Evolutionary conservation across 1,140 invertebrate genomes (phyloP).

Genomic region (Cryptotermes secundus): DNA sequence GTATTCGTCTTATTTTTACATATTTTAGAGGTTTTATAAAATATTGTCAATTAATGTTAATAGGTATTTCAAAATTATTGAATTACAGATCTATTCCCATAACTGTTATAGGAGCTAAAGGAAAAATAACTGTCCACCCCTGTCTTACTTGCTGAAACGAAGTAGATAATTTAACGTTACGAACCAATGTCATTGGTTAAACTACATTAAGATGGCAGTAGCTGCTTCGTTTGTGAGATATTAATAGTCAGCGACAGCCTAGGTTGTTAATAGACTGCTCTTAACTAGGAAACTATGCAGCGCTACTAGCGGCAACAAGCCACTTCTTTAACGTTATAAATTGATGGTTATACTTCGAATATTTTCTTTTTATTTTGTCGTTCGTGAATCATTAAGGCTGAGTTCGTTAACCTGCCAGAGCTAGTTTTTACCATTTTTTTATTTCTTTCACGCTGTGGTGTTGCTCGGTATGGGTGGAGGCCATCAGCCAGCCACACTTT

Average conservation of each 20-base stretch:
- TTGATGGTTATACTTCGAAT: slow-evolving; percentile 1
- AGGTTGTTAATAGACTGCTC: neutral
- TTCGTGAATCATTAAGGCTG: neutral
- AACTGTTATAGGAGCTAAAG: no score
- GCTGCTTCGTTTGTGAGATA: neutral
- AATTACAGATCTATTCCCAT: no score
- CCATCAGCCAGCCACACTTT: neutral
- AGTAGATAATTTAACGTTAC: neutral
- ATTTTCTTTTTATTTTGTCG: neutral
- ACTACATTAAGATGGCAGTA: neutral
- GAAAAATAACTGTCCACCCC: no score
- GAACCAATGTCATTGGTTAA: neutral
- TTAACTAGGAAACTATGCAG: neutral
- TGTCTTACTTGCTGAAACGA: no score
- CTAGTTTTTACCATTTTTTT: slow-evolving; percentile 9
- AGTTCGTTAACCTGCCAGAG: neutral
- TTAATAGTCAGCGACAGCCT: neutral
- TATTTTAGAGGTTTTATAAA: no score
- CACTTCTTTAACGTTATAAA: neutral
- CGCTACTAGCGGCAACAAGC: neutral
- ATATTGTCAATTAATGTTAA: no score
- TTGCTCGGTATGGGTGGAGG: neutral
- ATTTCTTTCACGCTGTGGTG: neutral
- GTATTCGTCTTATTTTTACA: no score
- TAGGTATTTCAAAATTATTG: no score